These are phyloP conservation scores for Aplysina aerophoba DNA, from an alignment of 37 sponge, comb jelly and placozoan species.

Conservation along the genomic window DNA sequence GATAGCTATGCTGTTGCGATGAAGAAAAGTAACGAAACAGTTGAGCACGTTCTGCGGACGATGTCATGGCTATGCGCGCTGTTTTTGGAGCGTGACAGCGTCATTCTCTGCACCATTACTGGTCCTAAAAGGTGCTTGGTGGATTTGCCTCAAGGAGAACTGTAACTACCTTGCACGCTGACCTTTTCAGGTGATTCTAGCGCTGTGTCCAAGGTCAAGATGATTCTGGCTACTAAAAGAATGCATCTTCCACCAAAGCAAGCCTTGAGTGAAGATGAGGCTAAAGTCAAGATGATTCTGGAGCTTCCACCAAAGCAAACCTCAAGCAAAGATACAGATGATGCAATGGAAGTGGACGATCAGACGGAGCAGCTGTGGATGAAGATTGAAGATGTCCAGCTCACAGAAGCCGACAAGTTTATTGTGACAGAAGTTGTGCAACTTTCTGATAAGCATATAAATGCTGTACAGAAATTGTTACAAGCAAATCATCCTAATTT, in stretches of 20 bases:
- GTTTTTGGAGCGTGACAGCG: background rate
- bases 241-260: constrained; percentile 9
- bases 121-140: background rate
- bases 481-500: too few species aligned
- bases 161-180: constrained; percentile 23
- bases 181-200: background rate
- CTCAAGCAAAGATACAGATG: too few species aligned
- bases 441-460: too few species aligned
- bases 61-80: constrained; percentile 13
- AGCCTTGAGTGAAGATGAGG: background rate
- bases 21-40: background rate
- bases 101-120: constrained; percentile 12
- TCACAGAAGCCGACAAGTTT: too few species aligned
- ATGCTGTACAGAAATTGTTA: too few species aligned
- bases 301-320: too few species aligned
- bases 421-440: too few species aligned
- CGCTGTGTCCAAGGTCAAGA: constrained; percentile 14
- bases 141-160: constrained; percentile 44
- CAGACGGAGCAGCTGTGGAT: too few species aligned
- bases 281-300: too few species aligned
- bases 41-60: constrained; percentile 18
- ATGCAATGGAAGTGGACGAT: too few species aligned
- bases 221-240: background rate
- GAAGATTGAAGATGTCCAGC: too few species aligned
- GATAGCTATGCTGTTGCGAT: constrained; percentile 22